Base-by-base conservation (phyloP, 2,888 invertebrate species). In the Thymelicus lineola region DNA sequence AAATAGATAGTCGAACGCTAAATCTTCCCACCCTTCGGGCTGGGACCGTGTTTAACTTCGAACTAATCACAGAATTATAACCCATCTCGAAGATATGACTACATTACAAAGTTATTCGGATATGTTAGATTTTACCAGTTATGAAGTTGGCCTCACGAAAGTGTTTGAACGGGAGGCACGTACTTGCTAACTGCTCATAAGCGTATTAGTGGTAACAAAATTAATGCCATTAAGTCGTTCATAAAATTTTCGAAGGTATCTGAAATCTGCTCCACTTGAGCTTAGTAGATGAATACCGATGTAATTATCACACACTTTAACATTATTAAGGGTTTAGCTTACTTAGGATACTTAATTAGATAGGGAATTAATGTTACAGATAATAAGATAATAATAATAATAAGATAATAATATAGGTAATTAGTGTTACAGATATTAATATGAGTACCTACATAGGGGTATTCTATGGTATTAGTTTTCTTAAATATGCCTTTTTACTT, bases 81-180 rank as follows among this genome's bases (percentile, higher is more conserved):
- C 55, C 55, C 28, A 55, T 55, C 55, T 55, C 55, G 35, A 35
- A 53, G 53, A 53, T 55, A 35, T 35, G 55, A 55, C 55, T 55
- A 55, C 55, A 35, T 55, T 55, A 55, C 55, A 55, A 55, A 55
- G 55, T 55, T 55, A 35, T 28, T 55, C 5, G 14, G 7, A 55
- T 55, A 35, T 55, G 55, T 55, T 55, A 55, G 55, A 55, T 55
- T n/a, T n/a, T 35, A 55, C 28, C 28, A 55, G 55, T 53, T 53
- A 20, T 28, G 17, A 55, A 55, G 55, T 55, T 55, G 55, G 28
- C 28, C 55, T 35, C 28, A 53, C 17, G 53, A 55, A 55, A 53
- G 10, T 55, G 55, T 53, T 50, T 17, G 20, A 28, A 55, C 14
- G 28, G 35, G 28, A 28, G 55, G 55, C 55, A 55, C 55, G 55